phyloP scores from a whole-genome alignment of 2,113 vertebrate genomes.

The Centropus bengalensis region DNA sequence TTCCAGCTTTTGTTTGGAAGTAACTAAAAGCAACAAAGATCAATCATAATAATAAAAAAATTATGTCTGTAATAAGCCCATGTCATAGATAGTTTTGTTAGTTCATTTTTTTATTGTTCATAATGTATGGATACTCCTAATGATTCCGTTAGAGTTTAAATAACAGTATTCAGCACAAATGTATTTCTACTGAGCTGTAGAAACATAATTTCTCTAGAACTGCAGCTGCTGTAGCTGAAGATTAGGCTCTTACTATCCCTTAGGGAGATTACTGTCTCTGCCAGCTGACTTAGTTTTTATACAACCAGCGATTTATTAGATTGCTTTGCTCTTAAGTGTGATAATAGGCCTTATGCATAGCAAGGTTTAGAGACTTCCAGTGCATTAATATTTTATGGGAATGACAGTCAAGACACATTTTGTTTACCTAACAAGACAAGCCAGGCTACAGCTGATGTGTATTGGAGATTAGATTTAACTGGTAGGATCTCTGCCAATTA shows the following conservation, averaged over 20 bases:
- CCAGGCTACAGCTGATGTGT: conserved; percentile 71
- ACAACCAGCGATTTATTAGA: conserved; percentile 84
- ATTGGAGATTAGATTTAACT: conserved; percentile 75
- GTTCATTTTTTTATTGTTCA: conserved; percentile 63
- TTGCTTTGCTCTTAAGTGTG: conserved; percentile 86
- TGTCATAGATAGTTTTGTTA: conserved; percentile 54
- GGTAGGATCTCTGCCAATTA: conserved; percentile 65
- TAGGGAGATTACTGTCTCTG: conserved; percentile 82
- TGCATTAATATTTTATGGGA: conserved; percentile 87
- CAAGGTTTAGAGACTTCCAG: conserved; percentile 86
- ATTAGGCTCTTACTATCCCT: conserved; percentile 82
- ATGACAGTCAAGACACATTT: conserved; percentile 85
- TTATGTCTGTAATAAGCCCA: conserved; percentile 23
- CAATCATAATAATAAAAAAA: conserved; percentile 43
- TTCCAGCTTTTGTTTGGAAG: conserved; percentile 25
- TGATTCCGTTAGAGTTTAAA: conserved; percentile 79
- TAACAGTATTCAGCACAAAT: conserved; percentile 78
- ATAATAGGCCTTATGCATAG: conserved; percentile 87
- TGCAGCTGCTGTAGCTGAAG: conserved; percentile 81
- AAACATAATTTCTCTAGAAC: conserved; percentile 79
- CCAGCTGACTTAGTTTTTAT: conserved; percentile 86
- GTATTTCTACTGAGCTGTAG: conserved; percentile 73
- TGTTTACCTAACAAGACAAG: conserved; percentile 87
- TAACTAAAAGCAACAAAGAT: conserved; percentile 34
- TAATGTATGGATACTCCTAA: conserved; percentile 72